Evolutionary conservation across 2,113 vertebrate genomes (phyloP).

Genomic region (Andinoacara biseriatus): DNA sequence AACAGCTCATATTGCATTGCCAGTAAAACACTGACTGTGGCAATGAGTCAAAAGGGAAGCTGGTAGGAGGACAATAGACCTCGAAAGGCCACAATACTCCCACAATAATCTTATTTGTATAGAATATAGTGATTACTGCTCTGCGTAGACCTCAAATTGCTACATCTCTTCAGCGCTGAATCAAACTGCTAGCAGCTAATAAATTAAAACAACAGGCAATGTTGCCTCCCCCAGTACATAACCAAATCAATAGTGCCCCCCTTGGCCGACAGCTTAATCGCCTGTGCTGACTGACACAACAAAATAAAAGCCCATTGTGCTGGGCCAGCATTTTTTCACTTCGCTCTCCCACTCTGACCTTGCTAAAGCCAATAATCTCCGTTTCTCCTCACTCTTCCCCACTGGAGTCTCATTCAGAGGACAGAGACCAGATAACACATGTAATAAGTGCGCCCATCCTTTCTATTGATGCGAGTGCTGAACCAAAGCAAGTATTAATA

Average conservation of each 20-base stretch:
- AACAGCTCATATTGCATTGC: constrained; percentile 41
- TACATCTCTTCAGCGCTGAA: constrained; percentile 56
- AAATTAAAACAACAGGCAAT: constrained; percentile 69
- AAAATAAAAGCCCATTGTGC: constrained; percentile 76
- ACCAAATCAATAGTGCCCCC: constrained; percentile 71
- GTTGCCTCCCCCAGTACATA: constrained; percentile 9
- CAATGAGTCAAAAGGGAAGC: constrained; percentile 36
- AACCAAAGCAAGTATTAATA: constrained; percentile 54
- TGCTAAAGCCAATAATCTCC: constrained; percentile 72
- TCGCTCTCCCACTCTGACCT: constrained; percentile 65
- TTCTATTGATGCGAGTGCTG: constrained; percentile 44
- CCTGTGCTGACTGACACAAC: constrained; percentile 68
- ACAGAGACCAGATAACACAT: constrained; percentile 56
- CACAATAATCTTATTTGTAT: constrained; percentile 29
- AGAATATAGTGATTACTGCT: constrained; percentile 26
- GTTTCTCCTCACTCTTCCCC: constrained; percentile 6
- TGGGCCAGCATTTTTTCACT: constrained; percentile 61
- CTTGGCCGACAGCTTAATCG: constrained; percentile 75
- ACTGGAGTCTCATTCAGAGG: constrained; percentile 52
- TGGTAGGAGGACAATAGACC: constrained; percentile 22
- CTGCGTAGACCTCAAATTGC: background rate
- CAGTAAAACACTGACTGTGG: constrained; percentile 47
- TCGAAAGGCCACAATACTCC: constrained; percentile 30
- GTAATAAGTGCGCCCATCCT: constrained; percentile 59
- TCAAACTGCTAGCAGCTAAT: constrained; percentile 63